A percentile compares a stretch with the other conserved stretches of the same genome.
Conservation (phyloP, 2,888 invertebrate genomes). For the Agriopis leucophaearia region DNA sequence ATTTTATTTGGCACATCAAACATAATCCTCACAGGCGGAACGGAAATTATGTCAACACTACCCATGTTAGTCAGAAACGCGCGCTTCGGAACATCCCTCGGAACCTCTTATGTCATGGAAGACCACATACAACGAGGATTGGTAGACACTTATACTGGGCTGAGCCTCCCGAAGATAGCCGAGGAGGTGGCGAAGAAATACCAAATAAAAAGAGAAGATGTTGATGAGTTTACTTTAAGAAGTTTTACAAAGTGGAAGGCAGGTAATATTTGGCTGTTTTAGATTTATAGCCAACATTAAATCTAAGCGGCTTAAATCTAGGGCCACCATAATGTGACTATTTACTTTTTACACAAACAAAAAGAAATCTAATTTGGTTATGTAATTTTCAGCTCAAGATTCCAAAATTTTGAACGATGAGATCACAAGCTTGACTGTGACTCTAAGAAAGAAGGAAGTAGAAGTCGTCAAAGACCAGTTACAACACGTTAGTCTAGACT, state of each 20-base stretch:
- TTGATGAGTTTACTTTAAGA: conserved; percentile 92
- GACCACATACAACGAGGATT: conserved; percentile 84
- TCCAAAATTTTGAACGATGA: conserved; percentile 94
- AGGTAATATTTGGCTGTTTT: conserved; percentile 22
- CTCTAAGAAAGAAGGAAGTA: conserved; percentile 91
- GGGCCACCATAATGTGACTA: no score
- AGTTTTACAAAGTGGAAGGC: conserved; percentile 96
- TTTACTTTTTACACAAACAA: background rate
- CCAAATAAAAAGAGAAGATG: conserved; percentile 90
- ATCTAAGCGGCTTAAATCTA: no score
- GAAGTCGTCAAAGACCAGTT: conserved; percentile 94
- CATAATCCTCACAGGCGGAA: conserved; percentile 95
- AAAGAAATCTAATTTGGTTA: background rate
- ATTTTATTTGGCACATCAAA: conserved; percentile 93
- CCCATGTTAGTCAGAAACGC: conserved; percentile 94
- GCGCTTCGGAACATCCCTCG: conserved; percentile 95
- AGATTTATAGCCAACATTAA: no score
- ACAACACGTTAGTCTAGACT: conserved; percentile 90
- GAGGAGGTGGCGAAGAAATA: conserved; percentile 93
- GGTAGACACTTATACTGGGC: conserved; percentile 92
- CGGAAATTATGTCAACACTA: conserved; percentile 97
- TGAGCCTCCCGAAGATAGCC: conserved; percentile 96
- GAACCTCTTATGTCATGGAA: conserved; percentile 91
- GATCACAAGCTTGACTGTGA: conserved; percentile 92
- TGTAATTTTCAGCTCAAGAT: conserved; percentile 89